Percentiles rank a stretch among this genome's conserved stretches.
These are phyloP conservation scores for Brevipalpus yothersi DNA, from an alignment of 1,140 invertebrate genomes.

Conservation along the genomic window DNA sequence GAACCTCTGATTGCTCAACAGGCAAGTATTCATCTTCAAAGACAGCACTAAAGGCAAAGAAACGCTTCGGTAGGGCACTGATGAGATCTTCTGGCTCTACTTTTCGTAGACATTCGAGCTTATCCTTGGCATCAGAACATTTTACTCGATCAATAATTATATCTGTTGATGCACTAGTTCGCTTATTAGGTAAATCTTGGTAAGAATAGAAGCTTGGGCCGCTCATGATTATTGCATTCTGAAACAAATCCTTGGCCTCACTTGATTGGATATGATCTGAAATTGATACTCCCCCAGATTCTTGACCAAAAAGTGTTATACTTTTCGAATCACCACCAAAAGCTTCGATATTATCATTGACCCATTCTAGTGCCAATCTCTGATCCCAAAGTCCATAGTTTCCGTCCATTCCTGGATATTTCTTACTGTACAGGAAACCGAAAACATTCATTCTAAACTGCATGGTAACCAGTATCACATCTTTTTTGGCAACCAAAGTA, in stretches of 20 bases:
- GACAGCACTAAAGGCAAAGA: slow-evolving; percentile 9
- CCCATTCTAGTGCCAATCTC: slow-evolving; percentile 71
- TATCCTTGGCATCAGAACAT: not conserved
- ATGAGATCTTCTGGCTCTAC: slow-evolving; percentile 7
- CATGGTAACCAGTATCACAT: slow-evolving; percentile 18
- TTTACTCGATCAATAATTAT: not conserved
- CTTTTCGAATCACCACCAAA: slow-evolving; percentile 76
- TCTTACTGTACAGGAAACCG: slow-evolving; percentile 41
- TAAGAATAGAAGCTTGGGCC: slow-evolving; percentile 13
- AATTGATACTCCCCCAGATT: slow-evolving; percentile 15
- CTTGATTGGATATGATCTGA: slow-evolving; percentile 4
- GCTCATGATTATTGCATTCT: slow-evolving; percentile 13
- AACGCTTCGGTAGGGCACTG: not conserved
- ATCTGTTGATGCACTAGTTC: not conserved
- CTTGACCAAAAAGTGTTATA: slow-evolving; percentile 57
- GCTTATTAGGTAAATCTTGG: slow-evolving; percentile 13
- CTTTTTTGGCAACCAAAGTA: too few species aligned
- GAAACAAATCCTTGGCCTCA: slow-evolving; percentile 9
- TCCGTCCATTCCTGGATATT: slow-evolving; percentile 15
- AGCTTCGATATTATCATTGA: slow-evolving; percentile 69
- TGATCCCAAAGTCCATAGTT: slow-evolving; percentile 90
- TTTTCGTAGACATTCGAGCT: slow-evolving; percentile 8
- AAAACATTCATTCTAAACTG: slow-evolving; percentile 28
- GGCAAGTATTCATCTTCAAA: slow-evolving; percentile 10
- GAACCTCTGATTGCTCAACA: slow-evolving; percentile 8